Conservation (phyloP, 1,140 invertebrate genomes). For the Tetramorium parvispinum region DNA sequence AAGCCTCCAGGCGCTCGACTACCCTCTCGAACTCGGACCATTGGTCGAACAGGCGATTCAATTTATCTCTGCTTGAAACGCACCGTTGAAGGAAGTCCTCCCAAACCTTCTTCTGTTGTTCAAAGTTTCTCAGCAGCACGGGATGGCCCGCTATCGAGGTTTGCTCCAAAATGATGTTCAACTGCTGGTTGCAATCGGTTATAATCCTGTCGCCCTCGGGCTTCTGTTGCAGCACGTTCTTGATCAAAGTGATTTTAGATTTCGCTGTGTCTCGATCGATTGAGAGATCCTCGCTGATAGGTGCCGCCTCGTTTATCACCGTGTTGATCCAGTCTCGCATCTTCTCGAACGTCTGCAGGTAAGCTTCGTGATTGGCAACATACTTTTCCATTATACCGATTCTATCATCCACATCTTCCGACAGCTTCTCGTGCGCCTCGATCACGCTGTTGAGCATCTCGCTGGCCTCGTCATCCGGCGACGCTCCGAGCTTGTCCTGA, state of each 20-base stretch:
- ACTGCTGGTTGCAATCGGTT: slow-evolving; percentile 89
- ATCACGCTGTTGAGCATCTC: slow-evolving; percentile 90
- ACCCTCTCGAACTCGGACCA: slow-evolving; percentile 93
- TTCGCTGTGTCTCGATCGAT: slow-evolving; percentile 92
- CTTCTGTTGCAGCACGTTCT: slow-evolving; percentile 91
- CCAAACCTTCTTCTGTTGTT: slow-evolving; percentile 92
- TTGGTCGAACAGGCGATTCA: slow-evolving; percentile 90
- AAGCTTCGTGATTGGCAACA: slow-evolving; percentile 93
- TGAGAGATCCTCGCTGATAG: slow-evolving; percentile 89
- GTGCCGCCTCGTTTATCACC: slow-evolving; percentile 89
- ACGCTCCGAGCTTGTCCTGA: slow-evolving; percentile 90
- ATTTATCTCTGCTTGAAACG: slow-evolving; percentile 88
- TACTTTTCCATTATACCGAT: slow-evolving; percentile 90
- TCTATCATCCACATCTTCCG: slow-evolving; percentile 89
- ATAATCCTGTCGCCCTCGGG: slow-evolving; percentile 91
- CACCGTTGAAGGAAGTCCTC: slow-evolving; percentile 91
- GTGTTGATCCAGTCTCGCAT: slow-evolving; percentile 91
- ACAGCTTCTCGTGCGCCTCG: slow-evolving; percentile 89
- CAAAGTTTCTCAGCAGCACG: slow-evolving; percentile 90
- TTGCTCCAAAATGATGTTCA: slow-evolving; percentile 91
- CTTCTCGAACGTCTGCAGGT: slow-evolving; percentile 91
- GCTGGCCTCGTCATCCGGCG: slow-evolving; percentile 91
- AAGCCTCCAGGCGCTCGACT: slow-evolving; percentile 91
- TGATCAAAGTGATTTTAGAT: slow-evolving; percentile 90
- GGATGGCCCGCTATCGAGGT: slow-evolving; percentile 93